These are phyloP conservation scores for Pachycephus smyrnensis DNA, from an alignment of 2,888 invertebrate genomes.

Conservation along the genomic window DNA sequence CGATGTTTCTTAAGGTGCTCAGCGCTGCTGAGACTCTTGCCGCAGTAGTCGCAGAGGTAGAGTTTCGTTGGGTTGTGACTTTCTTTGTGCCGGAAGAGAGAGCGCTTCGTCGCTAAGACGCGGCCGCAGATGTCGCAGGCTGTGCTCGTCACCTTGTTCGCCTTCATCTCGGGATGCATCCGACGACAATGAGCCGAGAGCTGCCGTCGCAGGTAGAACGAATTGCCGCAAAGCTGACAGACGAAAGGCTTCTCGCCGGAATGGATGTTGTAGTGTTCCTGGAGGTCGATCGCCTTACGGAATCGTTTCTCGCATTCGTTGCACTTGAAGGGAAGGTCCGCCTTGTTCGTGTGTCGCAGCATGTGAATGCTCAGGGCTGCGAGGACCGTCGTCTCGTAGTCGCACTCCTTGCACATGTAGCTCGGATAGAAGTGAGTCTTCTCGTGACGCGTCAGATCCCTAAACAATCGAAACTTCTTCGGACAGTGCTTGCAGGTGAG, in stretches of 20 bases:
- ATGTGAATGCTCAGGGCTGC: conserved; percentile 60
- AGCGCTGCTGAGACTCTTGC: conserved; percentile 68
- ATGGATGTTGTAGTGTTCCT: conserved; percentile 64
- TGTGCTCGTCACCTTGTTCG: conserved; percentile 60
- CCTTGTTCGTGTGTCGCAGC: conserved; percentile 57
- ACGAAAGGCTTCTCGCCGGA: conserved; percentile 62
- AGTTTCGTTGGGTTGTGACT: conserved; percentile 63
- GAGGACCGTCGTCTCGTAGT: conserved; percentile 62
- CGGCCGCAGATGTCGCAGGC: conserved; percentile 63
- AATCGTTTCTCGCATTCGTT: conserved; percentile 62
- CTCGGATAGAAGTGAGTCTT: conserved; percentile 63
- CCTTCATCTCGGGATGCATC: conserved; percentile 60
- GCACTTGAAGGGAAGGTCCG: conserved; percentile 59
- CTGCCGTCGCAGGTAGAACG: conserved; percentile 57
- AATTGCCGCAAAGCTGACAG: conserved; percentile 54
- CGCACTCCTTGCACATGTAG: conserved; percentile 62
- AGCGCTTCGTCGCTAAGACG: conserved; percentile 58
- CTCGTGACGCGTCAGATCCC: conserved; percentile 62
- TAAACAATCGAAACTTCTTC: conserved; percentile 59
- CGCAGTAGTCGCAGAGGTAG: conserved; percentile 69
- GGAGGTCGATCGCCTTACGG: conserved; percentile 58
- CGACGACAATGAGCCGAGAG: conserved; percentile 60
- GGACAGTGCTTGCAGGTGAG: conserved; percentile 61
- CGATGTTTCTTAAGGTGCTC: conserved; percentile 68
- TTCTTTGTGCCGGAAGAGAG: conserved; percentile 60